A percentile compares a stretch with the other conserved stretches of the same genome.
Conservation (phyloP, 2,797 vertebrate species). For the Sebastes steindachneri region DNA sequence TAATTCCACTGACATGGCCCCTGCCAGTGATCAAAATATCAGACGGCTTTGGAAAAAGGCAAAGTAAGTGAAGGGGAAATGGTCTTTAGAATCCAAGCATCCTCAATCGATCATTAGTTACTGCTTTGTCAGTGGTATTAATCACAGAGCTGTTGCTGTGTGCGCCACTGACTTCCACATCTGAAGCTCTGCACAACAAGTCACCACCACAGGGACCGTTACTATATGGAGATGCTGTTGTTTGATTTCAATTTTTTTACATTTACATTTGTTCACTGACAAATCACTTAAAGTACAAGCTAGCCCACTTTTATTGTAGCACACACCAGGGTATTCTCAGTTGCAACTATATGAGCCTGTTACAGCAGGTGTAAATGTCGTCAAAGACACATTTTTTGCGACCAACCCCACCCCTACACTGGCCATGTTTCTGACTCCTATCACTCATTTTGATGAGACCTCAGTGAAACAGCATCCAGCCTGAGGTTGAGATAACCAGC, state of each 20-base stretch:
- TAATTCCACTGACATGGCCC: conserved; percentile 77
- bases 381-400: conserved; percentile 19
- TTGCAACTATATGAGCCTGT: not conserved
- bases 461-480: conserved; percentile 20
- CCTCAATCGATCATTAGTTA: conserved; percentile 86
- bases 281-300: not conserved
- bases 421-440: conserved; percentile 8
- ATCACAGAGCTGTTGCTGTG: conserved; percentile 77
- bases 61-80: conserved; percentile 86
- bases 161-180: conserved; percentile 39
- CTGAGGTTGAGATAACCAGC: conserved; percentile 1
- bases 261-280: not conserved
- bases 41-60: conserved; percentile 81
- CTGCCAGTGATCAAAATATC: conserved; percentile 84
- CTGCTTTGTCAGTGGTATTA: conserved; percentile 84
- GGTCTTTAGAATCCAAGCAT: conserved; percentile 81
- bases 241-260: conserved; percentile 10
- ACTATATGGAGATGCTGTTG: not conserved
- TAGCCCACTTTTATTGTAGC: not conserved
- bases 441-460: conserved; percentile 35
- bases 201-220: conserved; percentile 11
- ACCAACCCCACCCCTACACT: not conserved
- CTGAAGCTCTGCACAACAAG: conserved; percentile 20
- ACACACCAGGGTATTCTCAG: not conserved
- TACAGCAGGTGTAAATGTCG: conserved; percentile 1